Evolutionary conservation across 2,113 vertebrate species (phyloP).

Genomic region (Callocephalon fimbriatum): DNA sequence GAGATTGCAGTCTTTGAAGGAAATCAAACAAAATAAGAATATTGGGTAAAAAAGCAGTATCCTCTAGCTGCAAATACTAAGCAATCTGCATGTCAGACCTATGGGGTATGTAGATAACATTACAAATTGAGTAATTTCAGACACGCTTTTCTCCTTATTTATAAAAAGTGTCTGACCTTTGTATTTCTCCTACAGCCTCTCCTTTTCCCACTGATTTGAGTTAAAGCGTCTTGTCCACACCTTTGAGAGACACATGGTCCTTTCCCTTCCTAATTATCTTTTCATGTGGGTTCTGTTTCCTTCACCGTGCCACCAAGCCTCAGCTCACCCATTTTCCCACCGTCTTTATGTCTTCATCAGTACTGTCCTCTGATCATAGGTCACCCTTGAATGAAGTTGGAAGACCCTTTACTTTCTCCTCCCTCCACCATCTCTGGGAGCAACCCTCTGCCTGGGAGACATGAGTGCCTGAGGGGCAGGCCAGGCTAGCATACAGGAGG

Average conservation of each 20-base stretch:
- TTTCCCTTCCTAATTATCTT: neutral
- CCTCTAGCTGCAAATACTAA: neutral
- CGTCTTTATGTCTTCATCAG: neutral
- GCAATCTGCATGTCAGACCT: neutral
- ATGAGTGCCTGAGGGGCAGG: neutral
- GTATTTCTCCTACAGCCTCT: neutral
- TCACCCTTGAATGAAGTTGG: neutral
- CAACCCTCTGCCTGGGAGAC: neutral
- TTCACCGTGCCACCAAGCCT: neutral
- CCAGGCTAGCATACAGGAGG: neutral
- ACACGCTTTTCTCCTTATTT: neutral
- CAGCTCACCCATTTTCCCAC: neutral
- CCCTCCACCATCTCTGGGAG: neutral
- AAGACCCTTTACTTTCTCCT: neutral
- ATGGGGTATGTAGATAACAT: neutral
- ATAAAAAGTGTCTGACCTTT: neutral
- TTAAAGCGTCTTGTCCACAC: neutral
- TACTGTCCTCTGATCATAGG: neutral
- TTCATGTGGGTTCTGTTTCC: neutral
- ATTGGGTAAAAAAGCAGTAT: neutral
- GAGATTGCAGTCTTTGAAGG: neutral
- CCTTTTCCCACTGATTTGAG: neutral
- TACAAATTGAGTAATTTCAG: neutral
- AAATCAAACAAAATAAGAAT: neutral
- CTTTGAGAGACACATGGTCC: neutral